Evolutionary conservation across 1,140 invertebrate genomes (phyloP).

Genomic region (Rhopalosiphum maidis): DNA sequence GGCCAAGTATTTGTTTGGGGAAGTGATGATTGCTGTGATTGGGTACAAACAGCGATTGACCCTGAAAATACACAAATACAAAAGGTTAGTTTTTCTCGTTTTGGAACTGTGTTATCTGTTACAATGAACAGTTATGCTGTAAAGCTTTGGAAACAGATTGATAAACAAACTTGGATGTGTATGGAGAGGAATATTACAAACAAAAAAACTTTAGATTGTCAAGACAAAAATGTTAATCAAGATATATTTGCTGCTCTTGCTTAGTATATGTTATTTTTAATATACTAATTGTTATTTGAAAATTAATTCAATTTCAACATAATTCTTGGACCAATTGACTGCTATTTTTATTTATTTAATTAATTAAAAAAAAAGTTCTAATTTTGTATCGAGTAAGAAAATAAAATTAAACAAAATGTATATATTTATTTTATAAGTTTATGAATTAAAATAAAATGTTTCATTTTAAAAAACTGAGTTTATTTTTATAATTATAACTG

Average conservation of each 20-base stretch:
- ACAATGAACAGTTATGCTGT: slow-evolving; percentile 98
- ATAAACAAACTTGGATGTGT: slow-evolving; percentile 89
- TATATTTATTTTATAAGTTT: background rate
- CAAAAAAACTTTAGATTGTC: background rate
- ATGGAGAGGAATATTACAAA: slow-evolving; percentile 65
- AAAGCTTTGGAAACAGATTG: slow-evolving; percentile 90
- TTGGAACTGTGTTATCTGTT: slow-evolving; percentile 95
- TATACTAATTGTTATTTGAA: background rate
- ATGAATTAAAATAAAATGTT: background rate
- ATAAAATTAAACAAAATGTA: background rate
- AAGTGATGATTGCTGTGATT: slow-evolving; percentile 80
- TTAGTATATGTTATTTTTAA: background rate
- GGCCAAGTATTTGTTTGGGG: slow-evolving; percentile 93
- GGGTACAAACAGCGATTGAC: slow-evolving; percentile 84
- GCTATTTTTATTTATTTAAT: background rate
- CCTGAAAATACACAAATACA: slow-evolving; percentile 97
- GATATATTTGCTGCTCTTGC: slow-evolving; percentile 41
- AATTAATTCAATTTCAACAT: background rate
- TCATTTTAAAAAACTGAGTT: background rate
- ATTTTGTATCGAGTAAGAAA: background rate
- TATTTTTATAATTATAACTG: background rate
- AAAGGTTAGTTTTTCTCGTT: slow-evolving; percentile 98
- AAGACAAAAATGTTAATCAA: slow-evolving; percentile 32
- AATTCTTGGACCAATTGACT: background rate
- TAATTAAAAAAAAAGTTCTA: background rate